phyloP scores from a whole-genome alignment of 1,140 invertebrate genomes.

The Pogonomyrmex californicus region DNA sequence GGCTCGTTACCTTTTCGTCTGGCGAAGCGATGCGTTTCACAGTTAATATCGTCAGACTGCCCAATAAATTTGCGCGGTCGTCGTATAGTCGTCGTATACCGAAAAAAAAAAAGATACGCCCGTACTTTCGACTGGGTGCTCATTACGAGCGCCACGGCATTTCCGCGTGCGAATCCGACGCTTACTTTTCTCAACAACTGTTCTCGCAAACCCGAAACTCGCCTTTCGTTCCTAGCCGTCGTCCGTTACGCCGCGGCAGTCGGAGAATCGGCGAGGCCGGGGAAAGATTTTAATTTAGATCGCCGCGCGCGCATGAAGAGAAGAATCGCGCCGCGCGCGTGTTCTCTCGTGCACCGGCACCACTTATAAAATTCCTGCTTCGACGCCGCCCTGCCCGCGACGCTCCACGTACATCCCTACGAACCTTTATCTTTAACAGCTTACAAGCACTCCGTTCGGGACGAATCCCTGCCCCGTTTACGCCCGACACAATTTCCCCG shows the following conservation, averaged over 20 bases:
- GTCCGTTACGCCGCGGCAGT: conserved; percentile 36
- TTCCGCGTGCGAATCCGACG: background rate
- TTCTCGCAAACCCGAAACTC: background rate
- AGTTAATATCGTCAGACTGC: conserved; percentile 56
- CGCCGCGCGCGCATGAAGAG: conserved; percentile 1
- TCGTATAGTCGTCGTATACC: background rate
- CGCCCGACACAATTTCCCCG: conserved; percentile 50
- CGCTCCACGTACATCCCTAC: conserved; percentile 18
- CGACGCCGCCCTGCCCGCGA: conserved; percentile 24
- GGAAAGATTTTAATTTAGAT: conserved; percentile 46
- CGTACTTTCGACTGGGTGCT: background rate
- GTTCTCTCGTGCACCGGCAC: background rate
- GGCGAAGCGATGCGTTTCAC: conserved; percentile 51
- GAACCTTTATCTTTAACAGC: conserved; percentile 48
- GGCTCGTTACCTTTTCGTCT: conserved; percentile 66
- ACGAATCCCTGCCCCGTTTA: conserved; percentile 33
- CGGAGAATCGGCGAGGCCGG: conserved; percentile 31
- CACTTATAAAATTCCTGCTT: conserved; percentile 48
- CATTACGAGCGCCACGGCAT: conserved; percentile 40
- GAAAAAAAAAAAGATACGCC: conserved; percentile 33
- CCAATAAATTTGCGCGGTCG: conserved; percentile 70
- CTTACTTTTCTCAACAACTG: conserved; percentile 27
- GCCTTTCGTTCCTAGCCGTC: conserved; percentile 24
- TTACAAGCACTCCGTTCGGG: conserved; percentile 25
- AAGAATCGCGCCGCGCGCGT: conserved; percentile 51